Evolutionary conservation across 2,113 vertebrate species (phyloP).

Genomic region (Osmerus eperlanus): DNA sequence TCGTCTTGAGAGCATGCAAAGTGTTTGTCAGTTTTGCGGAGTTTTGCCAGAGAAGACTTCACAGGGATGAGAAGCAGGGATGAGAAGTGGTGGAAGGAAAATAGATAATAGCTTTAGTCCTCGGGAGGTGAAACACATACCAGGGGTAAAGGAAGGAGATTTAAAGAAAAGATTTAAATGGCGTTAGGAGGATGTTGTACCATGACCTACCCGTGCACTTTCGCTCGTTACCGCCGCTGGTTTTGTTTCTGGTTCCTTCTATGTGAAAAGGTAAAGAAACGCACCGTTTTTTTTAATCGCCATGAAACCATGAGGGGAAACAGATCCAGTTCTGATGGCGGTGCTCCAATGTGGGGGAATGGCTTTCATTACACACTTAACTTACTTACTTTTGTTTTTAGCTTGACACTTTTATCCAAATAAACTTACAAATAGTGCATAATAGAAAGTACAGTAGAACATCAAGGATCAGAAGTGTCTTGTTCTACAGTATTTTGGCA

Average conservation of each 20-base stretch:
- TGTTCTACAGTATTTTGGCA: neutral
- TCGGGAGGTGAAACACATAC: neutral
- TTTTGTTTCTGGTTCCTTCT: slow-evolving; percentile 59
- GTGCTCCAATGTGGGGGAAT: neutral
- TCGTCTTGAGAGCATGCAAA: too few relatives aligned
- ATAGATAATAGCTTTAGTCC: neutral
- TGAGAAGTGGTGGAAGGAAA: too few relatives aligned
- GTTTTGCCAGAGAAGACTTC: too few relatives aligned
- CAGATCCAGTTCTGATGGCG: neutral
- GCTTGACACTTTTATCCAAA: too few relatives aligned
- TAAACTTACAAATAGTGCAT: too few relatives aligned
- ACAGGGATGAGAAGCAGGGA: too few relatives aligned
- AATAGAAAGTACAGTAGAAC: too few relatives aligned
- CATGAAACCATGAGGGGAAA: neutral
- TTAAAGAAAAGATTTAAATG: neutral
- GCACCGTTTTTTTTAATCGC: slow-evolving; percentile 32
- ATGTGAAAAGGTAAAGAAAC: slow-evolving; percentile 45
- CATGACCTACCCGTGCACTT: slow-evolving; percentile 84
- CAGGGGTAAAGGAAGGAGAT: neutral
- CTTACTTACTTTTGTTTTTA: neutral
- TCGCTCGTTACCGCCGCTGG: slow-evolving; percentile 73
- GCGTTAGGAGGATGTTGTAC: slow-evolving; percentile 10
- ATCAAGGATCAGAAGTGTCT: too few relatives aligned
- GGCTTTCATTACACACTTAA: neutral
- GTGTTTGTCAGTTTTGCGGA: too few relatives aligned